Base-by-base conservation (phyloP, 2,113 vertebrate genomes). In the Catharus fuscescens region DNA sequence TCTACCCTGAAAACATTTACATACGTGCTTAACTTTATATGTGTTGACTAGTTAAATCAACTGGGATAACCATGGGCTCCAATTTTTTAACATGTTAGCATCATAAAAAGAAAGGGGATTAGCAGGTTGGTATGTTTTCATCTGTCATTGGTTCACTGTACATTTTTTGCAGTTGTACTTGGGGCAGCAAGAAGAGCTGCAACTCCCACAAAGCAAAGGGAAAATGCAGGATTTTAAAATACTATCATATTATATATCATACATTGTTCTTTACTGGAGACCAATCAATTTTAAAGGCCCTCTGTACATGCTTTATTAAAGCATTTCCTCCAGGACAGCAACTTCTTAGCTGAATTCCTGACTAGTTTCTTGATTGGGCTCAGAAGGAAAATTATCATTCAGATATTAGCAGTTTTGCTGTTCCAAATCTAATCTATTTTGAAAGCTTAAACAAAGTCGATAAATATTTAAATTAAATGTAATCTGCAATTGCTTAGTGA, bases 391-490 rank as follows among this genome's bases (percentile, higher is more conserved):
- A 95, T 78, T 50, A 90, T 82, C 48, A 90, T 84, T 70, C 88
- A 62, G 47, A 53, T 76, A 66, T 83, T 72, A 78, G 44, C 36
- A 76, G 34, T 71, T 91, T 69, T 65, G 29, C 48, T 76, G 25
- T 66, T 91, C 50, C 57, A 87, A 4, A 2, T 34, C 65, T 77
- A 83, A 91, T 86, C 57, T 91, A 70, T 80, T 95, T 88, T 56
- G 86, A 94, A 95, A 90, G 59, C 40, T 92, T 82, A 54, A 87
- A 84, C 59, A 77, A 95, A 95, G 81, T 78, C 56, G 77, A 73
- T 86, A 91, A 93, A 94, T 95, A 92, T 86, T 96, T 91, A 90
- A 92, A 94, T 95, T 82, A 88, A 95, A 91, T 80, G 95, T 28
- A 80, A 89, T 67, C 84, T 52, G 61, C 74, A 73, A 67, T 95